Percentiles rank a stretch among this genome's conserved stretches.
Conservation (phyloP, 37 sponge, comb jelly and placozoan species). For the Agelas oroides region DNA sequence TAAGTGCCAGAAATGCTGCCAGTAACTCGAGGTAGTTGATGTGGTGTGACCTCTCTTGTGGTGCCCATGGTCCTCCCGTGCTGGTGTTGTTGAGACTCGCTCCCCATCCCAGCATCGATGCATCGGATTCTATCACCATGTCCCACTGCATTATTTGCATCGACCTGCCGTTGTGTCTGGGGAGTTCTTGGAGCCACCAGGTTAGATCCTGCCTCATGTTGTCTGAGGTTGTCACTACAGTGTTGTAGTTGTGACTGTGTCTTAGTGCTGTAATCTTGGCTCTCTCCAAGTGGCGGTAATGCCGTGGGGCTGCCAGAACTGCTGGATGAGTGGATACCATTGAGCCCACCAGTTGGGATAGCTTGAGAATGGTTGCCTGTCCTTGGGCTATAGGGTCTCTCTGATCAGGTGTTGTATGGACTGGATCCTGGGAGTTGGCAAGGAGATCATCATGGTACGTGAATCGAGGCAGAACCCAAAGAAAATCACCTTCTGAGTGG, state of each 20-base stretch:
- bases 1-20: constrained; percentile 18
- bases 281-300: too few relatives aligned
- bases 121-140: too few relatives aligned
- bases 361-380: neutral
- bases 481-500: constrained; percentile 20
- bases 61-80: constrained; percentile 28
- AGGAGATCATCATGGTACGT: constrained; percentile 7
- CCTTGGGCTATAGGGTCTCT: neutral
- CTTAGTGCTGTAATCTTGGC: too few relatives aligned
- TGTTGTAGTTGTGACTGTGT: too few relatives aligned
- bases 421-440: neutral
- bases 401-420: neutral
- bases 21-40: neutral
- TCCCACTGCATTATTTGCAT: neutral
- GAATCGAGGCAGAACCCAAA: constrained; percentile 40
- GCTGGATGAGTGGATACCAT: constrained; percentile 24
- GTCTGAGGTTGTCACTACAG: too few relatives aligned
- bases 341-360: constrained; percentile 24
- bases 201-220: too few relatives aligned
- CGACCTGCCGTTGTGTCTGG: constrained; percentile 36
- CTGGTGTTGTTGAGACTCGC: constrained; percentile 7
- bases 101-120: constrained; percentile 36
- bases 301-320: neutral
- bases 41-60: neutral
- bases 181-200: too few relatives aligned